phyloP scores from a whole-genome alignment of 2,888 invertebrate genomes.

The Phyto melanocephala region DNA sequence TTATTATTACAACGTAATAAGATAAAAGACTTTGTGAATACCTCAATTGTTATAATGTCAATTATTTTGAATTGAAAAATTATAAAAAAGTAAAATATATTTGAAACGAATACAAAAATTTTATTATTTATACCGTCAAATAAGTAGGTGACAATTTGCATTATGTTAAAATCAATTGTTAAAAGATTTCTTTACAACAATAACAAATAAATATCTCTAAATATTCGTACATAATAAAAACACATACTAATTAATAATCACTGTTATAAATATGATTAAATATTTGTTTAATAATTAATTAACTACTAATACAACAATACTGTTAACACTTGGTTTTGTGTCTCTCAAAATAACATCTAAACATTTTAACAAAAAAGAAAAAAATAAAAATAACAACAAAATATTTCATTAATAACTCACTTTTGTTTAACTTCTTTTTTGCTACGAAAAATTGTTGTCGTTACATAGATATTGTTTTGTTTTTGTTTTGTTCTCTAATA shows the following conservation, averaged over 20 bases:
- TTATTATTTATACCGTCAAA: too few relatives aligned
- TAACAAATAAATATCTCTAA: neutral
- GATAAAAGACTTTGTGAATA: too few relatives aligned
- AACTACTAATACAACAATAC: neutral
- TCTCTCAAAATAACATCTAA: constrained; percentile 63
- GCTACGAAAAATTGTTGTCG: neutral
- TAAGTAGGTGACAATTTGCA: too few relatives aligned
- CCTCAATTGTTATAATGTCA: too few relatives aligned
- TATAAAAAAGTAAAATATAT: too few relatives aligned
- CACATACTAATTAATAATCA: constrained; percentile 14
- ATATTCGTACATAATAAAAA: neutral
- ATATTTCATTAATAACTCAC: neutral
- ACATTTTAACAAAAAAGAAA: constrained; percentile 23
- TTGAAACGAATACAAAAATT: too few relatives aligned
- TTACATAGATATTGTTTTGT: neutral
- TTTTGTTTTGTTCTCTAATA: constrained; percentile 14
- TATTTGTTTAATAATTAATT: neutral
- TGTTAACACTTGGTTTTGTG: neutral
- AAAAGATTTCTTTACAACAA: neutral
- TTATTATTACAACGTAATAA: too few relatives aligned
- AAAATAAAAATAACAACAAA: neutral
- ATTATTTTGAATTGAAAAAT: too few relatives aligned
- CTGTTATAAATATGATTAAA: neutral
- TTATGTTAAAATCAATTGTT: neutral
- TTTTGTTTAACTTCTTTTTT: neutral